A percentile compares a stretch with the other conserved stretches of the same genome.
phyloP scores from a whole-genome alignment of 92 coral and sea anemone genomes.

The Siderastrea siderea region DNA sequence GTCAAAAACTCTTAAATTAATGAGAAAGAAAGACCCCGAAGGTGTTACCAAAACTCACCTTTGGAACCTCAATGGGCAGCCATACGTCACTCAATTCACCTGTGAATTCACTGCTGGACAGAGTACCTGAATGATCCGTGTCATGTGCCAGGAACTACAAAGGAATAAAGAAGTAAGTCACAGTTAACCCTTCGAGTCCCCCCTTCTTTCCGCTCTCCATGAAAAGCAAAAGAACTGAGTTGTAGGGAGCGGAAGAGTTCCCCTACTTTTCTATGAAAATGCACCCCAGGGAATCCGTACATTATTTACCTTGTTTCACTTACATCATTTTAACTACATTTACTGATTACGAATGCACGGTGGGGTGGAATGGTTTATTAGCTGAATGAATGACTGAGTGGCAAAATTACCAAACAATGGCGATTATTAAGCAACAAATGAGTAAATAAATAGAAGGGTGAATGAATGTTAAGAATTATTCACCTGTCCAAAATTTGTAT shows the following conservation, averaged over 20 bases:
- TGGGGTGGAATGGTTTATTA: background rate
- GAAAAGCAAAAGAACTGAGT: too few relatives aligned
- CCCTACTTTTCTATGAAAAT: too few relatives aligned
- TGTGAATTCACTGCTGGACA: slow-evolving; percentile 92
- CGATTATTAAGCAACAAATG: background rate
- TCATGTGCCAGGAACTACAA: slow-evolving; percentile 90
- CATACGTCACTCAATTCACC: slow-evolving; percentile 83
- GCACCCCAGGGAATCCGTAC: too few relatives aligned
- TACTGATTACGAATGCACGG: background rate
- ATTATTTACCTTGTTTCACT: too few relatives aligned
- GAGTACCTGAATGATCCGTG: slow-evolving; percentile 86
- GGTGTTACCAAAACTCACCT: slow-evolving; percentile 77
- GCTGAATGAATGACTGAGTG: background rate
- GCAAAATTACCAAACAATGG: too few relatives aligned
- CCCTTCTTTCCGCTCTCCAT: too few relatives aligned
- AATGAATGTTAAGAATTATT: too few relatives aligned
- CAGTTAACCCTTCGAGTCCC: too few relatives aligned
- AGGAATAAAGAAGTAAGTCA: background rate
- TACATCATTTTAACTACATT: too few relatives aligned
- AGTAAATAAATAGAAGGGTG: background rate
- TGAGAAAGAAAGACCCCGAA: too few relatives aligned
- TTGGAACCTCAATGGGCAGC: slow-evolving; percentile 90
- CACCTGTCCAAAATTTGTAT: slow-evolving; percentile 96
- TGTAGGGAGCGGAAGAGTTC: too few relatives aligned
- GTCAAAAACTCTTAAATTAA: too few relatives aligned